phyloP scores from a whole-genome alignment of 2,113 vertebrate species.

The Anarrhichthys ocellatus region DNA sequence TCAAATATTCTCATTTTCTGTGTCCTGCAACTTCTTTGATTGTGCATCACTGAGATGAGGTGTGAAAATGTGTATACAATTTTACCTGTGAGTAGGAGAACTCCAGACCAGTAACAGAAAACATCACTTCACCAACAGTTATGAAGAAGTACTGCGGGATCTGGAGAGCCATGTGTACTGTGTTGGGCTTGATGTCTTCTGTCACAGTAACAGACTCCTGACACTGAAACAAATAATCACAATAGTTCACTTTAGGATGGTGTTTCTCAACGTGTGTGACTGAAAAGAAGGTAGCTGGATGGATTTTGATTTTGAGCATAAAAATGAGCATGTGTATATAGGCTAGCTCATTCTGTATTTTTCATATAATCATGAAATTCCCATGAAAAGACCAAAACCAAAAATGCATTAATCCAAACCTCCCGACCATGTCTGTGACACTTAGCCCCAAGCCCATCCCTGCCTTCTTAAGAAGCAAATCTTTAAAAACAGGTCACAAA shows the following conservation, averaged over 20 bases:
- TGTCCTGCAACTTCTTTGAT: neutral
- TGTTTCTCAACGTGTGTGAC: neutral
- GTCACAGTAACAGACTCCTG: constrained; percentile 30
- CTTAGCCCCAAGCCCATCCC: no score
- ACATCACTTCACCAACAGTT: constrained; percentile 92
- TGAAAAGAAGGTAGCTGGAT: neutral
- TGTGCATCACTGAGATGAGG: neutral
- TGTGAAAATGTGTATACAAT: neutral
- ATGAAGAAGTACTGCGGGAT: constrained; percentile 97
- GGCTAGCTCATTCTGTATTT: neutral
- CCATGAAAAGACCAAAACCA: neutral
- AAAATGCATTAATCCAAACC: neutral
- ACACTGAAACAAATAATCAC: constrained; percentile 70
- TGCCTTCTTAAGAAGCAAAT: neutral
- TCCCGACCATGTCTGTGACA: neutral
- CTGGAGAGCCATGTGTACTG: constrained; percentile 91
- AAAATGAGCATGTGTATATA: neutral
- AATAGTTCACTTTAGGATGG: neutral
- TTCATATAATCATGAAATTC: neutral
- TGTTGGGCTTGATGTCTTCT: constrained; percentile 88
- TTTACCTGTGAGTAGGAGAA: constrained; percentile 97
- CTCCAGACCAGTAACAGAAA: constrained; percentile 94
- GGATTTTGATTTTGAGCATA: neutral
- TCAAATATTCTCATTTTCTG: neutral
- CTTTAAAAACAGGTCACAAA: neutral